Evolutionary conservation across 2,113 vertebrate genomes (phyloP), one percentile per base, ranked within the genome.

Genomic region (Riparia riparia): DNA sequence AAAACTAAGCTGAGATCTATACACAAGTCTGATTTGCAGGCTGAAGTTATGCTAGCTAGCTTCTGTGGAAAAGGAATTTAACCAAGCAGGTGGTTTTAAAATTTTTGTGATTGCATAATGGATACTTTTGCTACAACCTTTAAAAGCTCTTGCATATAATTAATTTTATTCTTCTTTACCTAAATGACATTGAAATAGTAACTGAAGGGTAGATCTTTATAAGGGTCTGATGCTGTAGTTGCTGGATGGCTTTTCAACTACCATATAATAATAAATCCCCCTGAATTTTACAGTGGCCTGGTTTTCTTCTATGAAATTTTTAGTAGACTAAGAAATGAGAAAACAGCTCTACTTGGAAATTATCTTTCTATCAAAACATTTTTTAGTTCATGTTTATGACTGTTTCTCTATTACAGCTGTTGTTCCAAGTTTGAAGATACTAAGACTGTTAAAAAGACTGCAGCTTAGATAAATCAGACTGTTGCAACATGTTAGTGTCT

Each of bases 161-260:
- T 89, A 41, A 77, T 95, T 87, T 78, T 37, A 49, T 78, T 34
- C 24, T 92, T 94, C 77, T 93, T 73, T 73, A 17, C 15, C 73
- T 82, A 83, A 90, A 93, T 94, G 65, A 80, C 60, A 65, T 86
- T 93, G 68, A 60, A 95, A 81, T 81, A n/a, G 15, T 94, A 90
- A 86, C 24, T 80, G 42, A 86, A 74, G 12, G 15, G 17, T 24
- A 26, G 13, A 57, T 78, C 45, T 16, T 65, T 37, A 19, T 15
- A 32, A 56, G 20, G 9, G 9, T 26, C 14, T 10, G 41, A 0
- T 51, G 6, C 39, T 37, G 42, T 47, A 47, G 15, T 26, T 83
- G 25, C 41, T 80, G 22, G 37, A 18, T 73, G 24, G 4, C 11
- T 82, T 82, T n/a, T 54, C 39, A 60, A 5, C 11, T 69, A 10